Conservation (phyloP, 2,888 invertebrate species). For the Drosophila borealis region DNA sequence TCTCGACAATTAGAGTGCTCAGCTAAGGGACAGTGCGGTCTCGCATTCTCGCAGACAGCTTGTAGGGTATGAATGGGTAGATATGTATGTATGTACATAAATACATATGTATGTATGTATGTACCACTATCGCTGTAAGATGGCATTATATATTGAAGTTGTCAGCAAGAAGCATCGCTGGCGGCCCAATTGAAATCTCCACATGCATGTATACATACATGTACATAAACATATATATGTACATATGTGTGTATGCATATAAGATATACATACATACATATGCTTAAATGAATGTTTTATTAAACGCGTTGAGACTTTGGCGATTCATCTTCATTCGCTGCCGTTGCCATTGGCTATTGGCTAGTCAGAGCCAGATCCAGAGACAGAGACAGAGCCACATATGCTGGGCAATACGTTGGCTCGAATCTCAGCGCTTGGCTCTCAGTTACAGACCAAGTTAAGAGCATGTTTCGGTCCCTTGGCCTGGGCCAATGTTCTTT, state of each 20-base stretch:
- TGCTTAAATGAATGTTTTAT: constrained; percentile 63
- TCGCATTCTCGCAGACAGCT: background rate
- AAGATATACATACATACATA: constrained; percentile 26
- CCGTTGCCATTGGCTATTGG: constrained; percentile 60
- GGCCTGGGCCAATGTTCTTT: constrained; percentile 17
- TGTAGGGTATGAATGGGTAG: background rate
- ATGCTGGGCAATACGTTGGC: constrained; percentile 36
- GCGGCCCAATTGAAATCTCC: constrained; percentile 51
- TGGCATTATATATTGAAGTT: constrained; percentile 32
- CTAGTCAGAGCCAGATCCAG: constrained; percentile 8
- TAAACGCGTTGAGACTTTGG: constrained; percentile 58
- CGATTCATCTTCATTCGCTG: constrained; percentile 60
- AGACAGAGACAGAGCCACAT: constrained; percentile 30
- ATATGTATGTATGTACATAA: background rate
- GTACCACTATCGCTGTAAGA: background rate
- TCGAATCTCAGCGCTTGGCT: constrained; percentile 22
- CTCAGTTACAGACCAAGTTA: constrained; percentile 48
- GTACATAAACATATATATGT: background rate
- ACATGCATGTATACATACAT: constrained; percentile 13
- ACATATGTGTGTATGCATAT: constrained; percentile 3
- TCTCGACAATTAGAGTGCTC: background rate
- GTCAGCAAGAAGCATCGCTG: constrained; percentile 50
- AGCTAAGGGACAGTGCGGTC: background rate
- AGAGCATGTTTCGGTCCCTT: constrained; percentile 42
- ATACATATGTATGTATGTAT: background rate